Conservation (phyloP, 2,888 invertebrate genomes). For the Callinectes sapidus region DNA sequence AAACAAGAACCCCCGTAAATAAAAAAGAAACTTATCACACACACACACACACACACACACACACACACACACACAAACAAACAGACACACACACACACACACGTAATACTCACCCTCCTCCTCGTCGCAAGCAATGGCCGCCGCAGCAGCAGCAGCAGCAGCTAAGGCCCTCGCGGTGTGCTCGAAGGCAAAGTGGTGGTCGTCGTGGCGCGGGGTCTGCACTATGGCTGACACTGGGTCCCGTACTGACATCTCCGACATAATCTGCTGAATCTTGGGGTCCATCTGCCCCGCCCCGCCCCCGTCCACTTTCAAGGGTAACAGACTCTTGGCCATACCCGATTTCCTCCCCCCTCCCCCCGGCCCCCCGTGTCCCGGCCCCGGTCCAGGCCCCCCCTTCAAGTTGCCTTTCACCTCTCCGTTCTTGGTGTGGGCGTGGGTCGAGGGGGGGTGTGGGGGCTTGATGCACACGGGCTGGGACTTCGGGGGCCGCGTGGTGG, state of each 20-base stretch:
- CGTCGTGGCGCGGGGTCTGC: constrained; percentile 57
- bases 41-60: neutral
- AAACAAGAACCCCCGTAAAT: too few species aligned
- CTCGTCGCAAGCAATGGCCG: neutral
- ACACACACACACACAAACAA: neutral
- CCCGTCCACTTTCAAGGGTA: constrained; percentile 43
- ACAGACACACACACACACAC: neutral
- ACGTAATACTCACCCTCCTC: constrained; percentile 28
- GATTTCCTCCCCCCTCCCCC: constrained; percentile 35
- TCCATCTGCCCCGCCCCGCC: constrained; percentile 35
- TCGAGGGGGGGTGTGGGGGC: constrained; percentile 53
- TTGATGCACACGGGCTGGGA: constrained; percentile 31
- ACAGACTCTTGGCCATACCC: neutral
- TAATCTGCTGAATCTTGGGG: constrained; percentile 58
- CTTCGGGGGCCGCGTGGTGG: constrained; percentile 49
- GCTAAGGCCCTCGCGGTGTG: neutral
- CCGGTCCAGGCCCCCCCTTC: constrained; percentile 65
- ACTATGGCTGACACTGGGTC: constrained; percentile 61
- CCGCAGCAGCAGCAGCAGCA: neutral
- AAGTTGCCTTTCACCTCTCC: constrained; percentile 64
- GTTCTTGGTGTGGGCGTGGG: constrained; percentile 53
- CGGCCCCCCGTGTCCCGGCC: constrained; percentile 61
- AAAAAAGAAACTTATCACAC: neutral
- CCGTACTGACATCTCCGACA: constrained; percentile 55
- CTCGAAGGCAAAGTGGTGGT: constrained; percentile 39